Evolutionary conservation across 2,113 vertebrate genomes (phyloP), one percentile per base, ranked within the genome.

Genomic region (Tapirus terrestris): DNA sequence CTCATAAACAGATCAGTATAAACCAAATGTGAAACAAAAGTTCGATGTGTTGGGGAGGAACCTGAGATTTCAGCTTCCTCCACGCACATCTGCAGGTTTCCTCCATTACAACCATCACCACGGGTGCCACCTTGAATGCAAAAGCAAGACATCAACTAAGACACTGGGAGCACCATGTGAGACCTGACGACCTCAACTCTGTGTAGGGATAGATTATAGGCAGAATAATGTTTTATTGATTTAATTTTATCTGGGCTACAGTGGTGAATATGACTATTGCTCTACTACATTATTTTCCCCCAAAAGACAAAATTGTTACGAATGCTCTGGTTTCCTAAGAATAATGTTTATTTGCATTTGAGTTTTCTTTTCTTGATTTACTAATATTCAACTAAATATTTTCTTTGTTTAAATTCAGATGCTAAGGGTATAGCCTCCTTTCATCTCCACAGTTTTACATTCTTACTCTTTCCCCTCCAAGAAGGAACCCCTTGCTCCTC

Each of bases 351-450:
- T 53, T 33, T 60, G 7, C 51, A 11, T n/a, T 23, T 85, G 33
- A 36, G 6, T 45, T 88, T 68, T 85, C 83, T 88, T 70, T 60
- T 65, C 65, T 81, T 61, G 63, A 77, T 12, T 72, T 33, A 56
- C 53, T 65, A 65, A 29, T 53, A 20, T 6, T 5, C 6, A 67
- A 18, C 5, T 0, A 70, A 89, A n/a, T 8, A 8, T 86, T 79
- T 65, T 76, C 89, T 68, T 72, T 27, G 20, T 48, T 25, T 6
- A 5, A 39, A 65, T 51, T 29, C n/a, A 96, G 29, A 84, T 36
- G n/a, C 6, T 48, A 31, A 29, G 43, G 94, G 93, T 95, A 96
- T 96, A 97, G 95, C 96, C 91, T 67, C 91, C 91, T 96, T 65
- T 79, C 83, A 88, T 72, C 83, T 89, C 89, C 95, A 94, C 23